These are phyloP conservation scores for Sericinus montela DNA, from an alignment of 2,888 invertebrate species.

Conservation along the genomic window DNA sequence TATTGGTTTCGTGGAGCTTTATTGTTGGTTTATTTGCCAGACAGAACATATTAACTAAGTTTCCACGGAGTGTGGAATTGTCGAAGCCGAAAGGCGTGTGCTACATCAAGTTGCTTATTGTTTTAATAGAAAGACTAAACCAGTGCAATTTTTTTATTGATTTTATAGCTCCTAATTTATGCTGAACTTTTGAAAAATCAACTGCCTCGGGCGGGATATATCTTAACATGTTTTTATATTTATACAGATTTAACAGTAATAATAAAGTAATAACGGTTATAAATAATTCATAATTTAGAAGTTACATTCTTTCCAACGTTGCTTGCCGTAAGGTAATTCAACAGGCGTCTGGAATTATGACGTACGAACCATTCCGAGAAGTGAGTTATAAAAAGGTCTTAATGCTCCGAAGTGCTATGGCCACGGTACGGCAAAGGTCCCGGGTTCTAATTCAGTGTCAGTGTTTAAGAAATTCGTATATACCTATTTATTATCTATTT, in stretches of 20 bases:
- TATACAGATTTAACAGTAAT: not conserved
- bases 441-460: no score
- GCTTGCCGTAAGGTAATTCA: not conserved
- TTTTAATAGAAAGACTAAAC: no score
- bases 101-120: not conserved
- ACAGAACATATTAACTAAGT: conserved; percentile 15
- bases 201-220: no score
- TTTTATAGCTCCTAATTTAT: no score
- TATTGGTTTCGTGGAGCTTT: conserved; percentile 11
- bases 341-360: conserved; percentile 1
- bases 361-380: not conserved
- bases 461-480: no score
- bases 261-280: no score
- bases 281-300: not conserved
- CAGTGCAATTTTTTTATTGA: no score
- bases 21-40: conserved; percentile 12
- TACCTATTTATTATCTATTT: no score
- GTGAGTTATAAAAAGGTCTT: not conserved
- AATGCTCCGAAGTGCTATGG: not conserved
- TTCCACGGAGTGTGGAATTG: conserved; percentile 11
- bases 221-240: no score
- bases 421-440: no score
- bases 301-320: not conserved
- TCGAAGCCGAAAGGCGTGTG: not conserved
- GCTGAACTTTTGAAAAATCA: no score